Evolutionary conservation across 2,797 vertebrate genomes (phyloP), one percentile per base, ranked within the genome.

Genomic region (Melanotaenia maccullochi): DNA sequence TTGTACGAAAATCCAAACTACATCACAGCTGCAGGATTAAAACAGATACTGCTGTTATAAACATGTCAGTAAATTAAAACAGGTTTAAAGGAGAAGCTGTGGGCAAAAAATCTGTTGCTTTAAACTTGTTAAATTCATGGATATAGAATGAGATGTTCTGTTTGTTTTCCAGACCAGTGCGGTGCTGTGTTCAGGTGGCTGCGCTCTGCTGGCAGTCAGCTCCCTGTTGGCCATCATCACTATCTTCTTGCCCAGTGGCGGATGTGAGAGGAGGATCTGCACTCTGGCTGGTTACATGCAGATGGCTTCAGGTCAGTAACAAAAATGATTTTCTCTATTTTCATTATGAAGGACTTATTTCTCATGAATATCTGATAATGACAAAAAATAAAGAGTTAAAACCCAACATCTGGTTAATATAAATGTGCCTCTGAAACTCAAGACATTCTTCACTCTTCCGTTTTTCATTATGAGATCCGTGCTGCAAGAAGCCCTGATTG

Each of bases 221-320:
- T 95, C 96, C 25, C 92, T 98, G 89, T 90, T 98, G 92, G 96
- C 97, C 78, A 95, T 97, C 90, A 88, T 97, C 61, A 96, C 96
- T 58, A 90, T 98, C 85, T 96, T 98, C 91, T 94, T 98, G 90
- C 97, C 97, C 68, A 79, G 95, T 0, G 97, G 97, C 90, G 92
- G 93, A 82, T 97, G 96, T 20, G 97, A 97, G 92, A 92, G 95
- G 83, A 89, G 95, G 90, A 84, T 96, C 85, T 98, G 97, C 92
- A 96, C 96, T 68, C 93, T 98, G 90, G 96, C 97, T 13, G 96
- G 96, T 71, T 97, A 97, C 95, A 96, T 97, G 95, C 97, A 98
- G 94, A 96, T 96, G 90, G 96, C 97, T 33, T 90, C 97, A 92
- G 97, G 97, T 97, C 65, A 89, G 96, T 92, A n/a, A 33, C 73